Evolutionary conservation across 2,113 vertebrate species (phyloP).

Genomic region (Coreoperca whiteheadi): DNA sequence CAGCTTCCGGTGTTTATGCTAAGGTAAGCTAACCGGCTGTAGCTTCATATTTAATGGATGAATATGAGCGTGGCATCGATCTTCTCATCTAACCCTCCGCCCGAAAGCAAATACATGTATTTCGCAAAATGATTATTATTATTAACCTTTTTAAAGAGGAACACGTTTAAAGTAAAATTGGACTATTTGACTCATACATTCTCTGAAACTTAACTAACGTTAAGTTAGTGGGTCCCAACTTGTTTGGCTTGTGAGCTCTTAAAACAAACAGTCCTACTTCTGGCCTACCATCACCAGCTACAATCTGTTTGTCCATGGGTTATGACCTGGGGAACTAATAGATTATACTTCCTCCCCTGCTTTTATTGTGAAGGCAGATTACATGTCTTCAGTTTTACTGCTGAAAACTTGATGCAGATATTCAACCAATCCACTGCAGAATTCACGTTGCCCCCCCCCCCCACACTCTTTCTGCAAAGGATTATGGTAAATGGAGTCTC

Average conservation of each 20-base stretch:
- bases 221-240: no score
- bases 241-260: background rate
- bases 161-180: background rate
- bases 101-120: no score
- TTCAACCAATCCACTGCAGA: conserved; percentile 28
- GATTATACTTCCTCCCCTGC: background rate
- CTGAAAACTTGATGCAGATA: conserved; percentile 9
- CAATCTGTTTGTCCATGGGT: no score
- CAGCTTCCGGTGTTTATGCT: background rate
- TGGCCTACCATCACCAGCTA: background rate
- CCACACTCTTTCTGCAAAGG: conserved; percentile 24
- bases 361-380: conserved; percentile 55
- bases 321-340: no score
- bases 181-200: background rate
- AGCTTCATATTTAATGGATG: no score
- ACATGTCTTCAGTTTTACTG: background rate
- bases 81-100: background rate
- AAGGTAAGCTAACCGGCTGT: background rate
- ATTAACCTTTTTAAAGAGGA: no score
- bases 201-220: no score
- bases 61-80: no score
- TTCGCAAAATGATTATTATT: no score
- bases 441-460: background rate
- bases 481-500: conserved; percentile 57
- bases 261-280: background rate